Percentiles rank a stretch among this genome's conserved stretches.
These are phyloP conservation scores for Decapterus maruadsi DNA, from an alignment of 2,797 vertebrate genomes.

Conservation along the genomic window DNA sequence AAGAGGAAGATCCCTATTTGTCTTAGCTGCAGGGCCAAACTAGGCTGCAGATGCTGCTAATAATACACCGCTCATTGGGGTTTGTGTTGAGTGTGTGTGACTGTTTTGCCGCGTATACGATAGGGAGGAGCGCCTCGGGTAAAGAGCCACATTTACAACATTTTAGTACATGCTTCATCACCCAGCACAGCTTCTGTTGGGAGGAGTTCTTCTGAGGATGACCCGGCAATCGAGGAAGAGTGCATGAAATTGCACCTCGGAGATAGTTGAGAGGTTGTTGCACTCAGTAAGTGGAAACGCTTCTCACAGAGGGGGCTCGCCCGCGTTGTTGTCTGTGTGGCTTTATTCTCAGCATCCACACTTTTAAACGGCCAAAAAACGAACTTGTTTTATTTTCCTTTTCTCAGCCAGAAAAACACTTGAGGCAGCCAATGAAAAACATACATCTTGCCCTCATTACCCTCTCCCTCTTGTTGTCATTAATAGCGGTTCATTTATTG, in stretches of 20 bases:
- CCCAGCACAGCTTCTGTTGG: constrained; percentile 48
- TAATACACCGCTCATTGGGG: constrained; percentile 68
- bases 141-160: constrained; percentile 48
- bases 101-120: constrained; percentile 51
- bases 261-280: constrained; percentile 65
- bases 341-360: constrained; percentile 18
- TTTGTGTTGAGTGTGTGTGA: constrained; percentile 52
- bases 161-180: constrained; percentile 65
- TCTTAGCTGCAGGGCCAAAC: constrained; percentile 65
- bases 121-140: constrained; percentile 39
- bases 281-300: constrained; percentile 55
- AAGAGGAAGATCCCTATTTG: constrained; percentile 66
- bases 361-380: constrained; percentile 32
- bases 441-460: constrained; percentile 54
- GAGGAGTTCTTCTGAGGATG: constrained; percentile 64
- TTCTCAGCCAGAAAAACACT: constrained; percentile 37
- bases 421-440: constrained; percentile 10
- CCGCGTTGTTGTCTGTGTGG: constrained; percentile 24
- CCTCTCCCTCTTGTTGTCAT: constrained; percentile 1
- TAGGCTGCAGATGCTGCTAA: constrained; percentile 74
- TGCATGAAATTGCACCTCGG: constrained; percentile 73
- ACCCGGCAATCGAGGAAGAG: constrained; percentile 71
- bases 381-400: constrained; percentile 24
- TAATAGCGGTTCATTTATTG: constrained; percentile 42
- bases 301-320: constrained; percentile 34